phyloP scores from a whole-genome alignment of 2,888 invertebrate species.

The Oxycera nigricornis region DNA sequence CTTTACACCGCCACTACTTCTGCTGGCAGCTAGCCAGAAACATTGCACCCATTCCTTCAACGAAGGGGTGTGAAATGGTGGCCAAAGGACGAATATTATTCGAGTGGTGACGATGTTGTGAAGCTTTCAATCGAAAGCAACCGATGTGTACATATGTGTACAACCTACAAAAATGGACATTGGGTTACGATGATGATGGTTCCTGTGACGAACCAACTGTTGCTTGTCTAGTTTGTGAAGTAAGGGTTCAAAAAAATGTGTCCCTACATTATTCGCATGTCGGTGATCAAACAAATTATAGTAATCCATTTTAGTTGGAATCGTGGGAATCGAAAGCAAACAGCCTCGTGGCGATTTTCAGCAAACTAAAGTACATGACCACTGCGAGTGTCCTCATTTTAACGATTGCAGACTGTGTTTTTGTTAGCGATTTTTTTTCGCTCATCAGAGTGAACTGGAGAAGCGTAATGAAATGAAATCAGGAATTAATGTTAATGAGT shows the following conservation, averaged over 20 bases:
- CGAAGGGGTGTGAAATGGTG: background rate
- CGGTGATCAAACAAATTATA: constrained; percentile 30
- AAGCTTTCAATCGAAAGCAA: constrained; percentile 15
- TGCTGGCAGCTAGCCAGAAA: background rate
- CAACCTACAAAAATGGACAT: background rate
- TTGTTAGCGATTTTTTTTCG: background rate
- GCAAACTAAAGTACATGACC: background rate
- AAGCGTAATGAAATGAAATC: background rate
- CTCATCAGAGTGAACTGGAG: background rate
- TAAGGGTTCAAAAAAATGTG: background rate
- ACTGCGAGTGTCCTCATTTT: background rate
- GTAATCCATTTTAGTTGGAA: background rate
- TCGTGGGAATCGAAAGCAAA: constrained; percentile 26
- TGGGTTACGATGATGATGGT: background rate
- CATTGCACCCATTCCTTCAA: background rate
- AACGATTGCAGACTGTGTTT: background rate
- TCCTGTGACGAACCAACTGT: background rate
- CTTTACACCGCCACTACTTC: background rate
- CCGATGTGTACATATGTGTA: no score
- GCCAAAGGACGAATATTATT: constrained; percentile 10
- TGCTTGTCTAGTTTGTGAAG: background rate
- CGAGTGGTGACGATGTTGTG: constrained; percentile 5
- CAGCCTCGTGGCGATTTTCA: background rate
- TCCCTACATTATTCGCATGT: constrained; percentile 18
- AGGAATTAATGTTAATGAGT: background rate